A percentile compares a stretch with the other conserved stretches of the same genome.
phyloP scores from a whole-genome alignment of 2,888 invertebrate genomes.

The Tetragonisca angustula region DNA sequence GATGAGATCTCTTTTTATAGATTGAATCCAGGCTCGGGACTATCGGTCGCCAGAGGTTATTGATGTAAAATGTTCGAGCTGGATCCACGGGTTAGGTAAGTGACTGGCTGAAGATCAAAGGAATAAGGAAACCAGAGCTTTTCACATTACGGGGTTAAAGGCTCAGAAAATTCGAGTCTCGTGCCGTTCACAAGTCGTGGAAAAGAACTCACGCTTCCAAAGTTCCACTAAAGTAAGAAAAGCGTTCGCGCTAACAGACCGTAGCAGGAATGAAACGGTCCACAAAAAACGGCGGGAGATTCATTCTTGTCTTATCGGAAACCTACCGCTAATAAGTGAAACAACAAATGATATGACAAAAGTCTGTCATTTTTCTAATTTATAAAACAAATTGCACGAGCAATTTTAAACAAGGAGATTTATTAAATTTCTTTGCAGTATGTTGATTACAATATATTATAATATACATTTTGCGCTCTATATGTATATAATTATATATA shows the following conservation, averaged over 20 bases:
- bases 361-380: too few relatives aligned
- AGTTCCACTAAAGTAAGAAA: conserved; percentile 19
- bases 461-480: too few relatives aligned
- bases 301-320: not conserved
- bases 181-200: conserved; percentile 39
- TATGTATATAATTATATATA: too few relatives aligned
- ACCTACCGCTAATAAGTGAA: not conserved
- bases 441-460: too few relatives aligned
- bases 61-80: conserved; percentile 66
- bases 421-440: too few relatives aligned
- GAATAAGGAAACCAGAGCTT: conserved; percentile 60
- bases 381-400: too few relatives aligned
- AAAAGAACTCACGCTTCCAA: conserved; percentile 29
- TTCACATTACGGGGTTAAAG: conserved; percentile 62
- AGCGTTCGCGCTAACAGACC: not conserved
- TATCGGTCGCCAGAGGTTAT: conserved; percentile 54
- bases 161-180: conserved; percentile 63
- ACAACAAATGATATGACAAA: too few relatives aligned
- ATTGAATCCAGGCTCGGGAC: conserved; percentile 44
- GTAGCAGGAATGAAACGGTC: not conserved
- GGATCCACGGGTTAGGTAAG: conserved; percentile 63
- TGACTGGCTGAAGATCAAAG: conserved; percentile 75
- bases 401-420: too few relatives aligned
- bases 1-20: conserved; percentile 42
- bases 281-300: not conserved